A percentile compares a stretch with the other conserved stretches of the same genome.
Evolutionary conservation across 2,888 invertebrate species (phyloP).

Genomic region (Balanococcus diminutus): DNA sequence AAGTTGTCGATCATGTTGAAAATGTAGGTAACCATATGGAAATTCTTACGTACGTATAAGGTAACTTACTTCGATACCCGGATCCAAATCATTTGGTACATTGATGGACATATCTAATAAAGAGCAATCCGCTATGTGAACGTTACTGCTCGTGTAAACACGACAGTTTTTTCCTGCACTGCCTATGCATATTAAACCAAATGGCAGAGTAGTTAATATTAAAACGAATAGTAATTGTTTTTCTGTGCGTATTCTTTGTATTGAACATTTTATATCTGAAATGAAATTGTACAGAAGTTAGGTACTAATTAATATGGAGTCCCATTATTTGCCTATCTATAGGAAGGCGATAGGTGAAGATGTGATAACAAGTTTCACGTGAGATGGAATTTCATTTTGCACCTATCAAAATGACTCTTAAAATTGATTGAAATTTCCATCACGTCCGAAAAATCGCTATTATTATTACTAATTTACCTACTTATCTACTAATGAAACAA

Average conservation of each 20-base stretch:
- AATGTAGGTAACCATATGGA: too few species aligned
- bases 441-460: too few species aligned
- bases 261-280: not conserved
- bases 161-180: not conserved
- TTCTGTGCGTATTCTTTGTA: not conserved
- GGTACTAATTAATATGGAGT: too few species aligned
- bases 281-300: not conserved
- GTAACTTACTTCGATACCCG: slow-evolving; percentile 10
- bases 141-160: not conserved
- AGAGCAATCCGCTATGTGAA: slow-evolving; percentile 21
- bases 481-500: not conserved
- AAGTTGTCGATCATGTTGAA: too few species aligned
- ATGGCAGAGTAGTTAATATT: not conserved
- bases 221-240: slow-evolving; percentile 3
- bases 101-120: not conserved
- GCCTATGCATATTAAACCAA: not conserved
- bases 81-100: not conserved
- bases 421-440: too few species aligned
- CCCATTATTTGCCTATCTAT: too few species aligned
- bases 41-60: slow-evolving; percentile 15
- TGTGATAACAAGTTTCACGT: too few species aligned
- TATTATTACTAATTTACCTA: too few species aligned
- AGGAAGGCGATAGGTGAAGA: too few species aligned
- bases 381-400: too few species aligned
- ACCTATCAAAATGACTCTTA: too few species aligned